These are phyloP conservation scores for Myotis lucifugus DNA, from an alignment of 2,113 vertebrate genomes.

Conservation along the genomic window DNA sequence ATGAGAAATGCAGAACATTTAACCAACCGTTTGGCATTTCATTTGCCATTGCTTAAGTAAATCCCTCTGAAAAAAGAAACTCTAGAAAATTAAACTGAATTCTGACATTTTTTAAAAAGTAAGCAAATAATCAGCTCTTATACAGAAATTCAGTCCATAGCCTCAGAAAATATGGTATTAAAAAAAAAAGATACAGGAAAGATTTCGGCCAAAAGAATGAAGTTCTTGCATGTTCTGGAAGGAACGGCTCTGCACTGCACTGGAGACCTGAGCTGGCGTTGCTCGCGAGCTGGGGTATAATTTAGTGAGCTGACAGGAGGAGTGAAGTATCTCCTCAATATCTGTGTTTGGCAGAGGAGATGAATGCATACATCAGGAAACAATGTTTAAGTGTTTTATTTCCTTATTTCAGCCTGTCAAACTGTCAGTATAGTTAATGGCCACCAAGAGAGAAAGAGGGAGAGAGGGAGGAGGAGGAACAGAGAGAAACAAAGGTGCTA, in stretches of 20 bases:
- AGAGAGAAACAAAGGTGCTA: constrained; percentile 82
- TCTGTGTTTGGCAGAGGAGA: constrained; percentile 92
- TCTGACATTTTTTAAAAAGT: neutral
- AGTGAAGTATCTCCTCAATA: constrained; percentile 92
- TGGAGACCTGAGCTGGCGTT: constrained; percentile 61
- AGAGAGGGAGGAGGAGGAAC: constrained; percentile 74
- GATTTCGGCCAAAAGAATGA: neutral
- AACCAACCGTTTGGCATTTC: constrained; percentile 23
- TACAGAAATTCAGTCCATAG: constrained; percentile 40
- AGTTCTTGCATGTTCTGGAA: constrained; percentile 8
- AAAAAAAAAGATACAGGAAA: constrained; percentile 61
- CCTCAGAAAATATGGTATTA: constrained; percentile 51
- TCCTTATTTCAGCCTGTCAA: constrained; percentile 90
- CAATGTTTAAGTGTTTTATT: constrained; percentile 92
- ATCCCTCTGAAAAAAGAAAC: constrained; percentile 16
- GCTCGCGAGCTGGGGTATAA: constrained; percentile 86
- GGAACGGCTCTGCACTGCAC: constrained; percentile 54
- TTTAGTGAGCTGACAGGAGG: constrained; percentile 90
- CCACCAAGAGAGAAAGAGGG: constrained; percentile 84
- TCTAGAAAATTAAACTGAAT: constrained; percentile 58
- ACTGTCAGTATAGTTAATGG: constrained; percentile 90
- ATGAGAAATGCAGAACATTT: constrained; percentile 41
- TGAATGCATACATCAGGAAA: constrained; percentile 93
- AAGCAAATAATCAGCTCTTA: constrained; percentile 53
- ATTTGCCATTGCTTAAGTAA: neutral